These are phyloP conservation scores for Leucozona laternaria DNA, from an alignment of 2,888 invertebrate species.

Conservation along the genomic window DNA sequence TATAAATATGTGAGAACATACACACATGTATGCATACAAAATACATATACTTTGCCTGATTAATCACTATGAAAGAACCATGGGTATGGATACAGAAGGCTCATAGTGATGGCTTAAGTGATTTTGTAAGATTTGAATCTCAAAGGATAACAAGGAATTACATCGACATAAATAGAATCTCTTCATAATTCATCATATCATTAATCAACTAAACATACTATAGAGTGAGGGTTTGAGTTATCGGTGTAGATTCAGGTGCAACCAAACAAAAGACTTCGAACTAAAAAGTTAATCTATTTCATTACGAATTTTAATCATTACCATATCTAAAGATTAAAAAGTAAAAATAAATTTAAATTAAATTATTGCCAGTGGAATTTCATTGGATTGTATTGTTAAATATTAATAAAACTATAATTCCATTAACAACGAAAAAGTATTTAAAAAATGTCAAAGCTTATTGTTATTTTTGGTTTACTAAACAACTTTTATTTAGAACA, in stretches of 20 bases:
- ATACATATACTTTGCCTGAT: constrained; percentile 8
- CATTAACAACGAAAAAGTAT: no score
- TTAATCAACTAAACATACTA: constrained; percentile 26
- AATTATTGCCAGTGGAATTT: no score
- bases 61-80: constrained; percentile 30
- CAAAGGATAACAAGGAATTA: constrained; percentile 15
- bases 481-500: no score
- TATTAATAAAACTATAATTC: no score
- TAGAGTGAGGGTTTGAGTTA: background rate
- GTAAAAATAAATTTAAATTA: no score
- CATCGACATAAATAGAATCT: constrained; percentile 3
- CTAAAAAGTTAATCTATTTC: background rate
- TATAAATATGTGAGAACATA: background rate
- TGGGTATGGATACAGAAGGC: background rate
- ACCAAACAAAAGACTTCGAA: background rate
- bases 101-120: constrained; percentile 41
- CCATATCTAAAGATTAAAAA: no score
- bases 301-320: background rate
- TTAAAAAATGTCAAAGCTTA: no score
- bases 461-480: no score
- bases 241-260: background rate
- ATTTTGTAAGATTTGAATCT: constrained; percentile 44
- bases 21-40: background rate
- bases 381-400: no score
- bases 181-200: constrained; percentile 17